Base-by-base conservation (phyloP, 2,888 invertebrate species). In the Bombyx huttoni region DNA sequence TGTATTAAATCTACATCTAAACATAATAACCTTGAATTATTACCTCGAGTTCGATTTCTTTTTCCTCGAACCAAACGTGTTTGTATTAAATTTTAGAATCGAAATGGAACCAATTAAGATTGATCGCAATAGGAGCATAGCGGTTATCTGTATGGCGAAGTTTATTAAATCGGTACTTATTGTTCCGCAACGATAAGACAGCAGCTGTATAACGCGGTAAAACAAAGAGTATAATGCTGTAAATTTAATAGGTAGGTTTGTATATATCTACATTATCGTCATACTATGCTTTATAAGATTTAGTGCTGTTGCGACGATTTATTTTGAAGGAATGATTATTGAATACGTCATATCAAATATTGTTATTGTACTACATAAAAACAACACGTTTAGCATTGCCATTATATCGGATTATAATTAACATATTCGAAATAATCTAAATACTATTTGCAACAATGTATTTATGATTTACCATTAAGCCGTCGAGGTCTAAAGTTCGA, bases 181-280 rank as follows among this genome's bases (percentile, higher is more conserved):
- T 81, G 76, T 77, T 75, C 63, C 63, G 62, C 57, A 50, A 64
- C 78, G 86, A 88, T 87, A 88, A 85, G 74, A 68, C 73, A 53
- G 75, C 86, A 86, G 85, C 85, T 87, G 86, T 79, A 65, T 73
- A 71, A 67, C 61, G 71, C 71, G 67, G 73, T 63, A 61, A 74
- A 81, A 86, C 86, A 87, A 86, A 86, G 85, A 75, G 66, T 76
- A 75, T 77, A 77, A 80, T 69, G 68, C 77, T 69, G 67, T 73
- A 75, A 63, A 63, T 70, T 80, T 67, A 68, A 73, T 77, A 70
- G 53, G 74, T 68, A 69, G 70, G n/a, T n/a, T n/a, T n/a, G n/a
- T n/a, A 70, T 75, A 72, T 72, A 78, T 77, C 74, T 64, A 66
- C 64, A 69, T 65, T 64, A 64, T 58, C 55, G 58, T 62, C 59